These are phyloP conservation scores for Thera britannica DNA, from an alignment of 2,888 invertebrate species.

Conservation along the genomic window DNA sequence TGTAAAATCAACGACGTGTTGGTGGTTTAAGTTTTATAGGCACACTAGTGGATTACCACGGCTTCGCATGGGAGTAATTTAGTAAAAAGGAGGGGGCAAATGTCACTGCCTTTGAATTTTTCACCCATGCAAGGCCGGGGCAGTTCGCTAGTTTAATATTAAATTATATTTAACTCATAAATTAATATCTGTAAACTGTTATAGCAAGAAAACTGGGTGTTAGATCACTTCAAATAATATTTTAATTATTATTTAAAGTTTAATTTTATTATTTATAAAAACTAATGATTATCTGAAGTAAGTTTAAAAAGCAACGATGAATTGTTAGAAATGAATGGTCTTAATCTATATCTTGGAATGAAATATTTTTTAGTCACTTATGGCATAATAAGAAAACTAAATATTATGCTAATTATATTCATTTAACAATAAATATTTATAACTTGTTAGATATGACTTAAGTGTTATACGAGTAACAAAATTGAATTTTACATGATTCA, in stretches of 20 bases:
- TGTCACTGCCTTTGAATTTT: too few relatives aligned
- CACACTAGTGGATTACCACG: too few relatives aligned
- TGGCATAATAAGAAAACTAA: neutral
- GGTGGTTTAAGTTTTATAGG: slow-evolving; percentile 2
- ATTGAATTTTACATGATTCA: neutral
- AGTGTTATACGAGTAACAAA: neutral
- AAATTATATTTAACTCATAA: too few relatives aligned
- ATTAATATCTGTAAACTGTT: too few relatives aligned
- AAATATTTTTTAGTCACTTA: neutral
- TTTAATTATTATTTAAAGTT: neutral
- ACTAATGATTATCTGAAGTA: neutral
- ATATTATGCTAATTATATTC: slow-evolving; percentile 2
- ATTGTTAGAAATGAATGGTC: neutral
- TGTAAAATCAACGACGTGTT: slow-evolving; percentile 46
- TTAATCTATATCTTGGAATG: neutral
- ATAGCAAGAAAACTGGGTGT: neutral
- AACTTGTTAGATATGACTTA: neutral
- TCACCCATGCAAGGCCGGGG: too few relatives aligned
- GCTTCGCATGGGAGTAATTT: too few relatives aligned
- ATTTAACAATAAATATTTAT: neutral
- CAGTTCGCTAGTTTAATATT: too few relatives aligned
- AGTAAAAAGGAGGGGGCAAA: too few relatives aligned
- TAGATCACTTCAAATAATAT: neutral
- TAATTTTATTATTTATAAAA: neutral
- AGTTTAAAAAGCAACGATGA: neutral